These are phyloP conservation scores for Oceanites oceanicus DNA, from an alignment of 2,113 vertebrate genomes.

Conservation along the genomic window DNA sequence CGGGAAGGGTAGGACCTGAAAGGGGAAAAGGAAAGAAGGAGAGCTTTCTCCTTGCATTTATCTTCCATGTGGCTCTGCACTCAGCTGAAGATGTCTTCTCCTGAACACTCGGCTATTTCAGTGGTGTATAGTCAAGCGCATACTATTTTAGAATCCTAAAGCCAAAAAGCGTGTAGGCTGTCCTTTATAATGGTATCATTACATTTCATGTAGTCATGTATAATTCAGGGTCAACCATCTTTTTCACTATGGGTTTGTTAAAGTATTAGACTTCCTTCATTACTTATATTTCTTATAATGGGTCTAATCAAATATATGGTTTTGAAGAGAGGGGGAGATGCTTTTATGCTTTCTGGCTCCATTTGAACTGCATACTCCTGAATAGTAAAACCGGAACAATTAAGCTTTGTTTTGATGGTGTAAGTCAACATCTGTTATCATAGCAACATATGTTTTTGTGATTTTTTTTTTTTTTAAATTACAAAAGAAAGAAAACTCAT, in stretches of 20 bases:
- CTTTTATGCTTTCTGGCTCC: background rate
- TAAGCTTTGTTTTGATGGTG: background rate
- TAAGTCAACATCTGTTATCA: background rate
- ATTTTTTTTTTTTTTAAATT: background rate
- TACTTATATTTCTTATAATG: background rate
- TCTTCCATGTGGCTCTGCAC: background rate
- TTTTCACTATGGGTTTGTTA: background rate
- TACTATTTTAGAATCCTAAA: background rate
- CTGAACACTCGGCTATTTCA: background rate
- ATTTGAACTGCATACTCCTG: background rate
- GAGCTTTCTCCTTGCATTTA: background rate
- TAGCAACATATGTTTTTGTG: background rate
- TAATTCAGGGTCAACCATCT: background rate
- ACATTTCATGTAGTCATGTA: background rate
- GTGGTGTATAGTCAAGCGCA: background rate
- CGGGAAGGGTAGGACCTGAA: background rate
- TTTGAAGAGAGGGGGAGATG: background rate
- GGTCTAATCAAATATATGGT: background rate
- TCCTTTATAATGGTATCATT: background rate
- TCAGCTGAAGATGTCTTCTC: background rate
- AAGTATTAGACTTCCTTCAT: background rate
- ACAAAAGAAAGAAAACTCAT: background rate
- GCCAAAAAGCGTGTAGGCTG: background rate
- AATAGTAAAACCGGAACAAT: background rate
- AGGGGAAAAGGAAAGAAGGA: background rate